phyloP scores from a whole-genome alignment of 2,113 vertebrate species.

The Aramus guarauna region DNA sequence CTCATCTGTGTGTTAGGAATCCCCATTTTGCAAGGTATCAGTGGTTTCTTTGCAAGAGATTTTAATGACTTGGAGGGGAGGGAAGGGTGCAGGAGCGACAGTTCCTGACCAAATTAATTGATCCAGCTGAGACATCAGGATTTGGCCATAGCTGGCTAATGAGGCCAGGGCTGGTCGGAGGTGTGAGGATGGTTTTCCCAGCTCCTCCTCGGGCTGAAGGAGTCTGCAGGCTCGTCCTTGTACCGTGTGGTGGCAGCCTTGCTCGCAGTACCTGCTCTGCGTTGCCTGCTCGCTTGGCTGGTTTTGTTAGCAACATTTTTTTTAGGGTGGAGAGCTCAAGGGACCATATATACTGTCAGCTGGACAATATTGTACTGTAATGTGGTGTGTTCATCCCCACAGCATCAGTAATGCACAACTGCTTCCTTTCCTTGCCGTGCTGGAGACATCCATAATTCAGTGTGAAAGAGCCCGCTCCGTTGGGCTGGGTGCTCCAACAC shows the following conservation, averaged over 20 bases:
- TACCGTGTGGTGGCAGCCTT: slow-evolving; percentile 26
- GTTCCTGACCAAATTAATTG: background rate
- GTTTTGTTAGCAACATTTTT: background rate
- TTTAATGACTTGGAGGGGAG: background rate
- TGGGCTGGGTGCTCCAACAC: background rate
- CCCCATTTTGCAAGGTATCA: background rate
- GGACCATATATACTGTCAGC: background rate
- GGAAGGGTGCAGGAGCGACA: background rate
- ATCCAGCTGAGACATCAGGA: background rate
- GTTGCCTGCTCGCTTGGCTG: background rate
- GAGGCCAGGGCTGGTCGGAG: background rate
- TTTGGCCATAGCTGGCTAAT: background rate
- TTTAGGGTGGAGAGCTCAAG: background rate
- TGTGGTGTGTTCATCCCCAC: background rate
- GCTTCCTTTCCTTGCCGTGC: background rate
- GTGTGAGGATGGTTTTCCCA: background rate
- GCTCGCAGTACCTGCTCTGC: background rate
- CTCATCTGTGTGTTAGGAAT: background rate
- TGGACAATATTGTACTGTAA: background rate
- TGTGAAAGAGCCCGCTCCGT: fast-evolving
- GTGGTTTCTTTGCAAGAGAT: background rate
- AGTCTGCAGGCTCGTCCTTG: background rate
- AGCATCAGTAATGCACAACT: background rate
- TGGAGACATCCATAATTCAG: background rate
- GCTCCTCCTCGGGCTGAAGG: background rate